Evolutionary conservation across 2,888 invertebrate species (phyloP).

Genomic region (Lapara coniferarum): DNA sequence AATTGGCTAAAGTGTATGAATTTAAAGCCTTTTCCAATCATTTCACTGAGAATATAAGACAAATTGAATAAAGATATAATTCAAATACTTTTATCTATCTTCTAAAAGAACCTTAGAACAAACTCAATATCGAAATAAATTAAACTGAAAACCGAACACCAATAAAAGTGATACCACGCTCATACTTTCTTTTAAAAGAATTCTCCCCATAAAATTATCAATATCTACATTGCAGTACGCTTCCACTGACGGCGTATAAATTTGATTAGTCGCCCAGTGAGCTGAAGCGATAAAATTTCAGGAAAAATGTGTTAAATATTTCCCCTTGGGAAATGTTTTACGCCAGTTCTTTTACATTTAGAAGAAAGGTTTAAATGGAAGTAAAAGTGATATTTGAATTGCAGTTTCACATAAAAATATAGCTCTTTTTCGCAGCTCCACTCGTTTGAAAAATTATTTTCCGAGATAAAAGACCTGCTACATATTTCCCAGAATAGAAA

Average conservation of each 20-base stretch:
- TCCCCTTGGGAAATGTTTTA: background rate
- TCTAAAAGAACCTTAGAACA: too few species aligned
- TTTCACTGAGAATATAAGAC: background rate
- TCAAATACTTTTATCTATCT: too few species aligned
- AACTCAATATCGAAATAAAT: background rate
- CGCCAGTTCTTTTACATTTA: background rate
- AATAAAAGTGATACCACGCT: conserved; percentile 10
- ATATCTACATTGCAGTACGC: background rate
- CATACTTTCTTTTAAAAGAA: background rate
- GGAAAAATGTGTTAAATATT: conserved; percentile 1
- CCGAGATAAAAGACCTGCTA: too few species aligned
- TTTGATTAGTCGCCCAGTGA: conserved; percentile 39
- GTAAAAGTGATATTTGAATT: background rate
- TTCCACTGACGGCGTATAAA: conserved; percentile 33
- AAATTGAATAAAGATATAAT: background rate
- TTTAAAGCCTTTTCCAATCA: too few species aligned
- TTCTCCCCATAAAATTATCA: conserved; percentile 1
- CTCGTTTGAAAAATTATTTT: too few species aligned
- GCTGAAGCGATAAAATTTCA: conserved; percentile 28
- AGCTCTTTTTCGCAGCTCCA: too few species aligned
- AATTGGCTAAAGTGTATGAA: too few species aligned
- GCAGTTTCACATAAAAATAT: background rate
- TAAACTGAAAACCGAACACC: conserved; percentile 1
- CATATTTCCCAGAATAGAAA: too few species aligned
- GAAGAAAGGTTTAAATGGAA: background rate